Conservation (phyloP, 2,888 invertebrate species). For the Aphodius sticticus region DNA sequence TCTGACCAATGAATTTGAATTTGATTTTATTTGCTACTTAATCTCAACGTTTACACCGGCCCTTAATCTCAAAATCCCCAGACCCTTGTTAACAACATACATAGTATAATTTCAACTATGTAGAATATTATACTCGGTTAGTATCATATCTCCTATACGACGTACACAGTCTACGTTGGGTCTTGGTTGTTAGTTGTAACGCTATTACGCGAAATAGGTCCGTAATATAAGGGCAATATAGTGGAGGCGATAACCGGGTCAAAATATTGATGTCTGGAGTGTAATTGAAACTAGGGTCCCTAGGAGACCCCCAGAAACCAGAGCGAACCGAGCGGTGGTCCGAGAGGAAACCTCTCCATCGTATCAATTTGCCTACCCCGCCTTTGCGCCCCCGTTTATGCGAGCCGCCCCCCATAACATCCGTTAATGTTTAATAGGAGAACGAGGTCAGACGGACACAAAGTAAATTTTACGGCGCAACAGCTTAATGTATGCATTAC, state of each 20-base stretch:
- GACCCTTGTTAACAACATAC: no score
- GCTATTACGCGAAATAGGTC: constrained; percentile 4
- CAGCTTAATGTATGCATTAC: no score
- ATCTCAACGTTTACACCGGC: no score
- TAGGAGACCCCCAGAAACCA: background rate
- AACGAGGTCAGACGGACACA: no score
- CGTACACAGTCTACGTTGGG: no score
- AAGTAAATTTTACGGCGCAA: no score
- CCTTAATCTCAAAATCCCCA: no score
- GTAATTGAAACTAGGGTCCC: constrained; percentile 4
- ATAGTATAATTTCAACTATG: no score
- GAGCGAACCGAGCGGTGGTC: background rate
- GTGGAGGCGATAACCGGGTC: constrained; percentile 4
- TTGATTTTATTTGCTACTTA: no score
- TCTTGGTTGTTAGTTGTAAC: background rate
- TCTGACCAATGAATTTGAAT: no score
- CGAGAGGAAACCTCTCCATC: background rate
- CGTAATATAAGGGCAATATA: background rate
- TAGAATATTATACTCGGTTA: background rate
- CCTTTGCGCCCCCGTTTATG: background rate
- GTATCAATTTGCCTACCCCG: background rate
- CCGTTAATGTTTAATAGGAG: no score
- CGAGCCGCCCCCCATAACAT: no score
- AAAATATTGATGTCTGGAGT: constrained; percentile 4
- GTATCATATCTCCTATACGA: background rate